These are phyloP conservation scores for Nibea albiflora DNA, from an alignment of 2,113 vertebrate genomes.

Conservation along the genomic window DNA sequence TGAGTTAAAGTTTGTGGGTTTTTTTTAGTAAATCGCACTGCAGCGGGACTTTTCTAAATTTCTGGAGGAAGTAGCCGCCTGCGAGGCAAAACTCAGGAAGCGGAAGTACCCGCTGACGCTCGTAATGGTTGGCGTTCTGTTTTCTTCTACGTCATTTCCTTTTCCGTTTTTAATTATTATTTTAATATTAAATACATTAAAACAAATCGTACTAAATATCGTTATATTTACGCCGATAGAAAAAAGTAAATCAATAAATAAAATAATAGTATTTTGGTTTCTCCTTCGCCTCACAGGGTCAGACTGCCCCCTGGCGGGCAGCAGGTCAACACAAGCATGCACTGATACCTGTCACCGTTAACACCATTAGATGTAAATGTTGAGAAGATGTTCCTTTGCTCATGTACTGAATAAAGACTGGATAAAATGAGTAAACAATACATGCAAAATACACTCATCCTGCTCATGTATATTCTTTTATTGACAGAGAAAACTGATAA, in stretches of 20 bases:
- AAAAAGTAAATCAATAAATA: not conserved
- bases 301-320: not conserved
- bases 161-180: not conserved
- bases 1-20: not conserved
- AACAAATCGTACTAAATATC: accelerated
- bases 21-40: not conserved
- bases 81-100: not conserved
- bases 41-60: accelerated
- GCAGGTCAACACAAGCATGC: no score
- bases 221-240: not conserved
- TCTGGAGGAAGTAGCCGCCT: not conserved
- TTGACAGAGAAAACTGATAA: no score
- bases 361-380: no score
- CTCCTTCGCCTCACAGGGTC: not conserved
- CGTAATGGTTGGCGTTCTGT: accelerated
- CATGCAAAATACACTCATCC: no score
- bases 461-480: no score
- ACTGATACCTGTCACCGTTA: no score
- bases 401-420: no score
- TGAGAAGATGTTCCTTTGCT: no score
- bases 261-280: not conserved
- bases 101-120: accelerated
- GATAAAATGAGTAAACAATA: no score
- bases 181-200: not conserved
- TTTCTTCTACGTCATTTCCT: slow-evolving; percentile 42